Base-by-base conservation (phyloP, 2,797 vertebrate species). In the Sebastes taczanowskii region DNA sequence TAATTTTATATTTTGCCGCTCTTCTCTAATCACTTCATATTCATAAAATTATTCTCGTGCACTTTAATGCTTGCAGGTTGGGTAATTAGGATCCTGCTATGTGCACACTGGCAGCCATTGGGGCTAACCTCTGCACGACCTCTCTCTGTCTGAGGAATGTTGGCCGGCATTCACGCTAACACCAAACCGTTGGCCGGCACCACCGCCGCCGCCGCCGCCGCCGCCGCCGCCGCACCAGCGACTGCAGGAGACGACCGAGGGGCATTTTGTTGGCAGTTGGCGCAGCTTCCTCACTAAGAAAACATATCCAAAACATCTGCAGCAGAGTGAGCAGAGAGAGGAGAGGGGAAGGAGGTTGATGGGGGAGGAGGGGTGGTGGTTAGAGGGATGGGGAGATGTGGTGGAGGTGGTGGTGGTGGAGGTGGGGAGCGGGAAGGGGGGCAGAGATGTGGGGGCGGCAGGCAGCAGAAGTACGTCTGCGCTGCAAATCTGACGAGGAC, bases 401-500 rank as follows among this genome's bases (percentile, higher is more conserved):
- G 84, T 59, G 34, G 64, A 18, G 66, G 49, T 25, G 34, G 64
- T n/a, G 66, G 49, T 25, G 34, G 32, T 32, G 60, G 22, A 35
- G n/a, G 77, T 23, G 7, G 27, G n/a, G 81, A 22, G 7, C 2
- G 35, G n/a, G 6, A 46, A 46, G 82, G 80, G 85, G 23, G 79
- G 87, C 78, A 84, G 88, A 74, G 90, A 89, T 92, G 92, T 92
- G 92, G 90, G 88, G 90, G 92, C 82, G 90, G 90, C 87, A 91
- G 87, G 91, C 91, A 92, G 90, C 86, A 90, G 90, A 86, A 90
- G 90, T 87, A 87, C 84, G 93, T 92, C 88, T 94, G 92, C 80
- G 83, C 92, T 91, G 91, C 89, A 92, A 95, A 94, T 93, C 91
- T 94, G 92, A 94, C 85, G 90, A 94, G 88, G 95, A 94, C 93